Evolutionary conservation across 2,888 invertebrate genomes (phyloP), one percentile per base, ranked within the genome.

Genomic region (Drosophila flavopinicola): DNA sequence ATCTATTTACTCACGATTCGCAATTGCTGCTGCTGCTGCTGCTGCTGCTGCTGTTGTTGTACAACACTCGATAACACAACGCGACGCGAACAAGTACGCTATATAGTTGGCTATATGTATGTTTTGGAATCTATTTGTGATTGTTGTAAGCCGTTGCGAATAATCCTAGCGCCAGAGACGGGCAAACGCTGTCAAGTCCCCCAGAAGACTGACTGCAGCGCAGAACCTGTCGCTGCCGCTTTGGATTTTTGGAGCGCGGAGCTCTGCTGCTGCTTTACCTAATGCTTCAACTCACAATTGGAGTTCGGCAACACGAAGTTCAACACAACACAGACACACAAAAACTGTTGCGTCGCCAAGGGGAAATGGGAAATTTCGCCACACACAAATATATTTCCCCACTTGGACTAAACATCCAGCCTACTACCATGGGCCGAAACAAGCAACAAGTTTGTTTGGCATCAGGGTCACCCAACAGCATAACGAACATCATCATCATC

Each of bases 361-460:
- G 75, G 64, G 75, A 42, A 58, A 44, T 25, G 39, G 71, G 49
- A 77, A 76, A 76, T 69, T 57, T 25, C 38, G n/a, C 33, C 24
- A 47, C 17, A 5, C 4, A n/a, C 27, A 54, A 9, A 20, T 20
- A n/a, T 17, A 72, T 60, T 38, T 52, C 66, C 63, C 61, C 52
- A 7, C 20, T 30, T 49, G 52, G 68, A 5, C 57, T 63, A 71
- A 71, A 71, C 58, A 57, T 56, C 44, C 53, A n/a, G n/a, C n/a
- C n/a, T n/a, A 64, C 42, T 54, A 65, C 63, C 33, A 38, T 52
- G 54, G 65, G 42, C 51, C 37, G 60, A 70, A 76, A 49, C n/a
- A 61, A 77, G 80, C 80, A 80, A 80, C 80, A 80, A 80, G 80
- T 80, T 85, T 87, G 74, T 69, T 77, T 87, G 82, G 65, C 70